These are phyloP conservation scores for Amblyornis subalaris DNA, from an alignment of 2,113 vertebrate species.

Conservation along the genomic window DNA sequence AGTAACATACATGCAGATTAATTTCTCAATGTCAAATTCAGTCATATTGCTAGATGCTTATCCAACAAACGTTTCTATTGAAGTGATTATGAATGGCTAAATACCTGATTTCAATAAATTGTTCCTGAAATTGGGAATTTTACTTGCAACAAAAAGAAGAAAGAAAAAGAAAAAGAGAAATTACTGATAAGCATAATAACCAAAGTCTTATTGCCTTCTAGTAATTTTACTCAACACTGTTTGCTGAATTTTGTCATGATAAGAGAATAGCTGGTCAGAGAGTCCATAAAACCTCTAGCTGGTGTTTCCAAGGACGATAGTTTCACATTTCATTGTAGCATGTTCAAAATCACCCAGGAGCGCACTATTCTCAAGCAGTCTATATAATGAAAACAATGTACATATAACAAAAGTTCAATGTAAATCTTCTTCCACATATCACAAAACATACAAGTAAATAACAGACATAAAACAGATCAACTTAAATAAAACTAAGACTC, in stretches of 20 bases:
- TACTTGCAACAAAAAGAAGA: slow-evolving; percentile 45
- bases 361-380: slow-evolving; percentile 90
- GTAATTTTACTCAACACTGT: slow-evolving; percentile 59
- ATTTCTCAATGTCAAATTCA: slow-evolving; percentile 67
- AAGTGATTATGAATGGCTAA: slow-evolving; percentile 53
- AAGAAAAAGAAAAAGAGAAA: slow-evolving; percentile 55
- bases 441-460: slow-evolving; percentile 66
- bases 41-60: slow-evolving; percentile 68
- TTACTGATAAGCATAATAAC: slow-evolving; percentile 47
- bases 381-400: slow-evolving; percentile 90
- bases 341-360: slow-evolving; percentile 86
- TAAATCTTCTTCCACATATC: slow-evolving; percentile 58
- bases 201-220: slow-evolving; percentile 73
- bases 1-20: slow-evolving; percentile 72
- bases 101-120: slow-evolving; percentile 70
- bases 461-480: slow-evolving; percentile 46
- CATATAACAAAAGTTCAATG: slow-evolving; percentile 79
- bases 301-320: slow-evolving; percentile 81
- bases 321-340: slow-evolving; percentile 82
- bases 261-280: slow-evolving; percentile 56
- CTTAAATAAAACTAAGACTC: slow-evolving; percentile 11
- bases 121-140: slow-evolving; percentile 70
- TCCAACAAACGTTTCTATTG: slow-evolving; percentile 63
- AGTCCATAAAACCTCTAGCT: slow-evolving; percentile 86
- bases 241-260: slow-evolving; percentile 56